Percentiles rank a stretch among this genome's conserved stretches.
phyloP scores from a whole-genome alignment of 1,140 invertebrate genomes.

The Microplitis demolitor region DNA sequence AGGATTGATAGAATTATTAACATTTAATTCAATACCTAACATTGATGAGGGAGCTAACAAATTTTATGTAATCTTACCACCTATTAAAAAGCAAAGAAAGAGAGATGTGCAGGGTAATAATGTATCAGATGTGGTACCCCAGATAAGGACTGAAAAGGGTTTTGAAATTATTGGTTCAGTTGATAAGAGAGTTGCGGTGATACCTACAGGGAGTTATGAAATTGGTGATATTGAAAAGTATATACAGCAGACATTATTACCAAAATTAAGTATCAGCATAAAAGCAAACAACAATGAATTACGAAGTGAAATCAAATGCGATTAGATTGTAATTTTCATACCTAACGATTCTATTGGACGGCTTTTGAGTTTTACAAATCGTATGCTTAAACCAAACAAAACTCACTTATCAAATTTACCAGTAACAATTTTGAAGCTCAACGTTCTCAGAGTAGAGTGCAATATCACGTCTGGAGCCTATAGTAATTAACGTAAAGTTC shows the following conservation, averaged over 20 bases:
- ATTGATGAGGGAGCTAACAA: conserved; percentile 42
- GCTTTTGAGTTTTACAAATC: too few relatives aligned
- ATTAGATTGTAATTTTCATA: too few relatives aligned
- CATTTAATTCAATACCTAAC: conserved; percentile 50
- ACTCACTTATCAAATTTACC: too few relatives aligned
- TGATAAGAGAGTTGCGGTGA: conserved; percentile 35
- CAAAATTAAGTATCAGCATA: not conserved
- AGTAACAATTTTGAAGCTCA: not conserved
- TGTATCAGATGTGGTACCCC: too few relatives aligned
- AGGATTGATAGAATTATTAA: conserved; percentile 44
- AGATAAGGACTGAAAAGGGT: too few relatives aligned
- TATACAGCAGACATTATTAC: not conserved
- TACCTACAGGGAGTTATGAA: conserved; percentile 49
- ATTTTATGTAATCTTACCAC: conserved; percentile 36
- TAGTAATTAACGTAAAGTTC: not conserved
- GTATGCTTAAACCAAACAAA: too few relatives aligned
- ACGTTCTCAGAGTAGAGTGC: not conserved
- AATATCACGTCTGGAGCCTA: not conserved
- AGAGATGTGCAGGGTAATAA: conserved; percentile 30
- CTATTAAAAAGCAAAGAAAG: conserved; percentile 23
- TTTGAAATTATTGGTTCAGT: conserved; percentile 2
- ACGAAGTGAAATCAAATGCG: not conserved
- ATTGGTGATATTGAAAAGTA: conserved; percentile 39
- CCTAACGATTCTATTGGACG: too few relatives aligned
- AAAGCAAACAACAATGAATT: not conserved